Evolutionary conservation across 2,888 invertebrate genomes (phyloP), one percentile per base, ranked within the genome.

Genomic region (Yponomeuta sedellus): DNA sequence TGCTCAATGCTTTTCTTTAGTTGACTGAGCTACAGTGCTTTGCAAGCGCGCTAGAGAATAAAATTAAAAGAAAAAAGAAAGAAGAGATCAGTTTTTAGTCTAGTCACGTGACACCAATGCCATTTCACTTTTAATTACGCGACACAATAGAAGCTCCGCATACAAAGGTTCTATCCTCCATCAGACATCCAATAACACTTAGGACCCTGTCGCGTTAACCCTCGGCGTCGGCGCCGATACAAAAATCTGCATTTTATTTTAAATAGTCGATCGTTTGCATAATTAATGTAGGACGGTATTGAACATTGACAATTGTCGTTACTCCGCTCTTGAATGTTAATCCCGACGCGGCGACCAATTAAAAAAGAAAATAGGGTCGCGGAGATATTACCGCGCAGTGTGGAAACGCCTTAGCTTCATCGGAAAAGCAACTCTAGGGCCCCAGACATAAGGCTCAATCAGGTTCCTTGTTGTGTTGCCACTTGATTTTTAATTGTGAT

Each of bases 211-310:
- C 75, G 76, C 80, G 80, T 81, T 82, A 79, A 80, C 44, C 44
- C 44, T 52, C 77, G 16, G 76, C 75, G 75, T 72, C 71, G 69
- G 66, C 72, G 71, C 69, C 59, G 71, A 71, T 75, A 77, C n/a
- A 79, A 76, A 80, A 77, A 76, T 73, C 70, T 67, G 72, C 76
- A 77, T 76, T 79, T 78, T 73, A 75, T 75, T 74, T 69, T 59
- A 64, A 64, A 65, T 65, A 65, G 65, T 65, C 34, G 12, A 66
- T 75, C 79, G 79, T 85, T 85, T 83, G 84, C 84, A 86, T 86
- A 85, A 84, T 85, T 79, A 83, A 82, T 79, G 77, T 76, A 74
- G 76, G 72, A 69, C 74, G 75, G 78, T 80, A 80, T 80, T 79
- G 80, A 75, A 78, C 75, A 75, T 72, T 67, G 74, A 73, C 74